A percentile compares a stretch with the other conserved stretches of the same genome.
Conservation (phyloP, 2,113 vertebrate species). For the Cephalopterus ornatus region DNA sequence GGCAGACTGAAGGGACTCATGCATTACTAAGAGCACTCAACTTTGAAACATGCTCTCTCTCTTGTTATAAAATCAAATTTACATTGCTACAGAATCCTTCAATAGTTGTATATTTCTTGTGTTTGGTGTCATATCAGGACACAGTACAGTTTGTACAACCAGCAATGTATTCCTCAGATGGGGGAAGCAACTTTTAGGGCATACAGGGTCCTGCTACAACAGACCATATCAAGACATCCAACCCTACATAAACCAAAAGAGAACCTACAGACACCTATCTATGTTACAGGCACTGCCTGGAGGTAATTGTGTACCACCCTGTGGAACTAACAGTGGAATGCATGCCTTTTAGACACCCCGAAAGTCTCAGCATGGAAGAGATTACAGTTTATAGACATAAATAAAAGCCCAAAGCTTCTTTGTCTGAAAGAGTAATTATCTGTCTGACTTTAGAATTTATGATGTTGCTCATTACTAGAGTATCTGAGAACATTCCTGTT, state of each 20-base stretch:
- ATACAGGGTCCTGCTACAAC: background rate
- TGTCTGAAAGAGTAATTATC: background rate
- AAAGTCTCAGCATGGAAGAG: background rate
- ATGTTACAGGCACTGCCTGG: background rate
- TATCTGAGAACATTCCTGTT: background rate
- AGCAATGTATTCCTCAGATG: background rate
- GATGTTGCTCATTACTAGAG: background rate
- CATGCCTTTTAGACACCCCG: background rate
- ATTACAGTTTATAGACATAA: background rate
- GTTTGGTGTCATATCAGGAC: background rate
- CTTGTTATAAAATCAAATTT: background rate
- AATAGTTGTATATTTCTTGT: background rate
- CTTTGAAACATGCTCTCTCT: background rate
- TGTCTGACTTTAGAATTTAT: background rate
- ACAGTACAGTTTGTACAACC: background rate
- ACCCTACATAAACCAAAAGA: background rate
- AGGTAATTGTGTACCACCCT: background rate
- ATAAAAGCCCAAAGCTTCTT: background rate
- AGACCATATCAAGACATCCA: background rate
- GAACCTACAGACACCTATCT: background rate
- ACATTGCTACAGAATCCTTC: background rate
- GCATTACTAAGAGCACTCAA: background rate
- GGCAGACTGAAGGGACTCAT: accelerated
- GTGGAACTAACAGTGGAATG: background rate
- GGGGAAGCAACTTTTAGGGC: background rate